phyloP scores from a whole-genome alignment of 2,797 vertebrate genomes.

The Melanotaenia maccullochi region DNA sequence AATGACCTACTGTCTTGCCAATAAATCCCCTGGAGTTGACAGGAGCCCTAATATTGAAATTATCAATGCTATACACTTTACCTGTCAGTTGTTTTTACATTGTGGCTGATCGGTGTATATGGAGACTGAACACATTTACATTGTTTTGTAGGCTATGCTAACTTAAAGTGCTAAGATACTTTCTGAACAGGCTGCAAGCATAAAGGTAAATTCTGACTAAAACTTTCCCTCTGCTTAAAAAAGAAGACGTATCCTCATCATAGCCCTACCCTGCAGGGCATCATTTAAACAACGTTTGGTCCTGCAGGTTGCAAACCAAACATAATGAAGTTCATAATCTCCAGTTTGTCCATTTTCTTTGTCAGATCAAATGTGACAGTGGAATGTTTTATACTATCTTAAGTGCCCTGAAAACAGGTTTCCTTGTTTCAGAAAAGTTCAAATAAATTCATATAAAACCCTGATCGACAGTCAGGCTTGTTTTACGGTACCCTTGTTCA shows the following conservation, averaged over 20 bases:
- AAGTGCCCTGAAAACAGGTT: conserved; percentile 10
- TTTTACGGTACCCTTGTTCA: conserved; percentile 5
- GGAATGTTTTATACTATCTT: conserved; percentile 66
- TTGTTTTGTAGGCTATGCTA: conserved; percentile 57
- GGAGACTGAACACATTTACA: conserved; percentile 55
- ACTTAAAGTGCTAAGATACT: conserved; percentile 79
- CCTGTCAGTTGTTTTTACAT: not conserved
- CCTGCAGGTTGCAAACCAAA: conserved; percentile 15
- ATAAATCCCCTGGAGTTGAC: not conserved
- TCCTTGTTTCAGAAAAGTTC: conserved; percentile 29
- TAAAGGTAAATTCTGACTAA: conserved; percentile 58
- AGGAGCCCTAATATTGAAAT: not conserved
- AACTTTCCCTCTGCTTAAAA: conserved; percentile 25
- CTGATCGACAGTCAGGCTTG: conserved; percentile 8
- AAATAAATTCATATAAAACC: conserved; percentile 30
- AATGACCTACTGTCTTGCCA: not conserved
- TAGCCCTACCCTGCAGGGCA: conserved; percentile 77
- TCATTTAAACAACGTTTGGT: conserved; percentile 12
- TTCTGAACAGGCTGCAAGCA: conserved; percentile 75
- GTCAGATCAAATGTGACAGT: conserved; percentile 42
- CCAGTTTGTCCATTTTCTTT: conserved; percentile 16
- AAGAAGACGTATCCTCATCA: conserved; percentile 1
- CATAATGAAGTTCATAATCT: conserved; percentile 48
- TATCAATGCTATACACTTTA: not conserved
- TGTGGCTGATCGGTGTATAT: conserved; percentile 31